These are phyloP conservation scores for Acipenser transmontanus DNA, from an alignment of 2,797 vertebrate species.

Conservation along the genomic window DNA sequence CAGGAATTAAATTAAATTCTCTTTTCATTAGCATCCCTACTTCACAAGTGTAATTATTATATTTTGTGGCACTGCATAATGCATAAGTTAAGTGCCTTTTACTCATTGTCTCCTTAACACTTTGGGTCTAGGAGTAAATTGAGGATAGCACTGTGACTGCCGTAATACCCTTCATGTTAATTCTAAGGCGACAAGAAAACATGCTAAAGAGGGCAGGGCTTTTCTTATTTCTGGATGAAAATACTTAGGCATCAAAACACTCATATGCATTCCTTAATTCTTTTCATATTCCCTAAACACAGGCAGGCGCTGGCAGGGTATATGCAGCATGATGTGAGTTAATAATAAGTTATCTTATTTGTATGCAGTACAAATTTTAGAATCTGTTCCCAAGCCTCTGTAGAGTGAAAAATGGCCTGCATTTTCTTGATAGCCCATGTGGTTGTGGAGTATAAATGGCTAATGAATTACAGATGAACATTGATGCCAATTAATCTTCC, in stretches of 20 bases:
- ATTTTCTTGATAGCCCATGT: slow-evolving; percentile 98
- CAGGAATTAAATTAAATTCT: no score
- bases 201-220: not conserved
- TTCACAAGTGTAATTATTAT: no score
- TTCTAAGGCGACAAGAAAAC: no score
- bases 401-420: slow-evolving; percentile 93
- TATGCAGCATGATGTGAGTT: slow-evolving; percentile 23
- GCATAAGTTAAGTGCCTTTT: no score
- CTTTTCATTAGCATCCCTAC: no score
- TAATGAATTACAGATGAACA: slow-evolving; percentile 99
- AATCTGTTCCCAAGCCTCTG: slow-evolving; percentile 73
- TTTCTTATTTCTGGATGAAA: not conserved
- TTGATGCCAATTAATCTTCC: slow-evolving; percentile 99
- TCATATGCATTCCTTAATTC: not conserved
- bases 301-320: not conserved
- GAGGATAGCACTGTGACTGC: no score
- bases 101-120: no score
- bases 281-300: not conserved
- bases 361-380: slow-evolving; percentile 81
- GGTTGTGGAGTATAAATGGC: slow-evolving; percentile 99
- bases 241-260: not conserved
- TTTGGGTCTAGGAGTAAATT: no score
- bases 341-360: slow-evolving; percentile 69
- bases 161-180: no score
- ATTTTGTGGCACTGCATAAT: no score